Base-by-base conservation (phyloP, 2,888 invertebrate genomes). In the Hipparchia sbordonii region DNA sequence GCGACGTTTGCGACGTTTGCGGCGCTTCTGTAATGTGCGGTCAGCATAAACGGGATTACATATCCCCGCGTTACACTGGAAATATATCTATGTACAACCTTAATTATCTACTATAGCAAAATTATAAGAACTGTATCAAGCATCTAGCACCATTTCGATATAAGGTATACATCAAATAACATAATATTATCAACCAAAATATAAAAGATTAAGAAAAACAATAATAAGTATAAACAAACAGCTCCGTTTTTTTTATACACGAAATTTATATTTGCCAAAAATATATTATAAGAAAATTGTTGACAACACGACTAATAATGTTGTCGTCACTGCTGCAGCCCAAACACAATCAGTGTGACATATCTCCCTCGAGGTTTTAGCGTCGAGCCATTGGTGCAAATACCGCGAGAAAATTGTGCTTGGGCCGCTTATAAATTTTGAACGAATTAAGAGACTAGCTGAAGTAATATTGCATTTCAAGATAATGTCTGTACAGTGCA, bases 111-210 rank as follows among this genome's bases (percentile, higher is more conserved):
- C 12, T 52, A 90, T 80, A 82, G 87, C 85, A 84, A 90, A 90
- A 87, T 75, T 74, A 76, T 83, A 89, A 90, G 86, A 83, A 84
- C 87, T 85, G 86, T 87, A 84, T 85, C 77, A 87, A 92, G 91
- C 92, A 85, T 91, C 92, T 93, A 93, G 93, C 93, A 93, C 93
- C 93, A 93, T 93, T 92, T 88, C 83, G 87, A 92, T 91, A 91
- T 89, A 90, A 83, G 85, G 87, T 91, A 90, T 89, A 89, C 87
- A 84, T 86, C 84, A 84, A 87, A 84, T 79, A 91, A 90, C 87
- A 92, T 91, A 91, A 92, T 86, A 91, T 91, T 92, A 91, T 86
- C 85, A 92, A 92, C 83, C 90, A 89, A 86, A 86, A 87, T 85
- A 88, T 86, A 88, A 78, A 81, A 81, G 72, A 66, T 70, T 59